These are phyloP conservation scores for Fragum whitleyi DNA, from an alignment of 2,888 invertebrate species.

Conservation along the genomic window DNA sequence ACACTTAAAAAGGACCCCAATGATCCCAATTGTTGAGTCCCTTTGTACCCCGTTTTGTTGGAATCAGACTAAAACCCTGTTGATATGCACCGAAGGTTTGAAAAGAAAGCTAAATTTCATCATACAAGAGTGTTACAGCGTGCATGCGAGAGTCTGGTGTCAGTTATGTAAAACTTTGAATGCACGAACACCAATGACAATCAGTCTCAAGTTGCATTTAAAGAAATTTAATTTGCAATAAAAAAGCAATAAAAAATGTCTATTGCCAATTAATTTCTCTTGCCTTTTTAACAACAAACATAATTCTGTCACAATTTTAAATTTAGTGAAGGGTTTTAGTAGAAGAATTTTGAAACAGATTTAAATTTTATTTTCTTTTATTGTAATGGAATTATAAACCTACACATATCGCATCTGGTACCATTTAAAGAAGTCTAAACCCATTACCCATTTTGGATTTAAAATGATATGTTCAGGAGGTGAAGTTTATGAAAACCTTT, in stretches of 20 bases:
- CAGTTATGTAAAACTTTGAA: no score
- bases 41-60: no score
- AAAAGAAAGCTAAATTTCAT: no score
- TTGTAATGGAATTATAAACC: conserved; percentile 13
- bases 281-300: background rate
- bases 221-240: background rate
- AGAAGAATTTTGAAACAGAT: background rate
- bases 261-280: conserved; percentile 1
- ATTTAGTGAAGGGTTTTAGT: conserved; percentile 4
- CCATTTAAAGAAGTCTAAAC: background rate
- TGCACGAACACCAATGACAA: background rate
- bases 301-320: background rate
- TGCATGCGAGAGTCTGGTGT: no score
- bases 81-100: no score
- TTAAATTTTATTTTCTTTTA: conserved; percentile 9
- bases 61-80: no score
- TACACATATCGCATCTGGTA: background rate
- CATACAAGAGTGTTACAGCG: no score
- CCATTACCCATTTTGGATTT: no score
- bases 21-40: no score
- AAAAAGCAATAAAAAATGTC: background rate
- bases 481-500: no score
- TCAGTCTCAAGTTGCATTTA: background rate
- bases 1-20: no score
- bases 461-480: no score